phyloP scores from a whole-genome alignment of 2,797 vertebrate species.

The Tympanoctomys barrerae region DNA sequence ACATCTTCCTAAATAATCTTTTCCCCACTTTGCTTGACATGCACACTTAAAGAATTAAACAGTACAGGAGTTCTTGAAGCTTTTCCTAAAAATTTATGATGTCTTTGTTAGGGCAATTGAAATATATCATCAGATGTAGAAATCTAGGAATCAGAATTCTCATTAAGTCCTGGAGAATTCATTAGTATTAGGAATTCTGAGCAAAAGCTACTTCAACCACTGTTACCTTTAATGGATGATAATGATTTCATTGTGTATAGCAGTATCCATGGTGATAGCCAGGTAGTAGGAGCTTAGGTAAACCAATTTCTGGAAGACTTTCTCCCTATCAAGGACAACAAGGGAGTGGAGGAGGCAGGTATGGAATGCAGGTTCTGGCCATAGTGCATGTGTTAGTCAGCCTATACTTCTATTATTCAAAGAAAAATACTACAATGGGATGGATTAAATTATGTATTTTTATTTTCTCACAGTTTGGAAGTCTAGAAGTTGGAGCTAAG shows the following conservation, averaged over 20 bases:
- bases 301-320: conserved; percentile 2
- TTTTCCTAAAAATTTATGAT: background rate
- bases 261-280: background rate
- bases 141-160: background rate
- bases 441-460: no score
- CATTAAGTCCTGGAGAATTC: background rate
- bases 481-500: background rate
- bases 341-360: background rate
- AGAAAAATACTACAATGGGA: background rate
- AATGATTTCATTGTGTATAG: background rate
- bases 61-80: background rate
- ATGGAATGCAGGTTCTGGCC: background rate
- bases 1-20: background rate
- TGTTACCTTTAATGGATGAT: background rate
- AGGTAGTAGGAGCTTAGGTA: background rate
- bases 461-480: background rate
- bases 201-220: background rate
- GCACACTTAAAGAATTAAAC: background rate
- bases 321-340: background rate
- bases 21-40: background rate
- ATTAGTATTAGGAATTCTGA: background rate
- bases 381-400: background rate
- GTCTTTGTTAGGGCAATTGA: background rate
- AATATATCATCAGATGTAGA: background rate
- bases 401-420: background rate